Evolutionary conservation across 2,797 vertebrate genomes (phyloP), one percentile per base, ranked within the genome.

Genomic region (Protosalanx chinensis): DNA sequence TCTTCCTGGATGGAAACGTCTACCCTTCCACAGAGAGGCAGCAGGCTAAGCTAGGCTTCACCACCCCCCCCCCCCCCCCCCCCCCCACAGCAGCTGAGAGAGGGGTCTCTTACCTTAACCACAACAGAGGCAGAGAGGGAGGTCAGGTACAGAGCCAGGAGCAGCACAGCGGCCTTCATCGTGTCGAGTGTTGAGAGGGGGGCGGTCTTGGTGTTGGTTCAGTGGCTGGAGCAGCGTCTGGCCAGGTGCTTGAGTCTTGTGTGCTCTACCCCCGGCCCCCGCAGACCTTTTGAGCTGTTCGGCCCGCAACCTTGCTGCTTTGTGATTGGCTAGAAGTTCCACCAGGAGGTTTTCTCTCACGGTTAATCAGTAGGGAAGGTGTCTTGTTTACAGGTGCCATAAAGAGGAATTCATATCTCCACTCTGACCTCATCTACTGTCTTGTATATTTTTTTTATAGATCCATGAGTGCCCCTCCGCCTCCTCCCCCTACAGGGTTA

Each of bases 341-440:
- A 80, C 64, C 65, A 61, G 78, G 83, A 73, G 60, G 18, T 81
- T 77, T 83, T 79, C 87, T 88, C 84, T 81, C 82, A 86, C n/a
- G 57, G 92, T 93, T 91, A 93, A 93, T 93, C 73, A 90, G 78
- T 91, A 88, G 73, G 79, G 49, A 75, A 8, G 30, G 32, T 70
- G 56, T 27, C 18, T 68, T 72, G 51, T 88, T 91, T 88, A 90
- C 76, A 27, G 62, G 71, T 70, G 73, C 64, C 60, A 79, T 89
- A 90, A 91, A 90, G 53, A 20, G 5, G 29, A 78, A 82, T 87
- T 88, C 82, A 91, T 91, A 91, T 91, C 91, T 90, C 78, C 67
- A 32, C 67, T 81, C 58, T 84, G 81, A 84, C 83, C 68, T 87
- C 84, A 86, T 85, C 72, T 35, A 57, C 60, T 68, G 77, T 82